phyloP scores from a whole-genome alignment of 2,888 invertebrate species.

The Sipha maydis region DNA sequence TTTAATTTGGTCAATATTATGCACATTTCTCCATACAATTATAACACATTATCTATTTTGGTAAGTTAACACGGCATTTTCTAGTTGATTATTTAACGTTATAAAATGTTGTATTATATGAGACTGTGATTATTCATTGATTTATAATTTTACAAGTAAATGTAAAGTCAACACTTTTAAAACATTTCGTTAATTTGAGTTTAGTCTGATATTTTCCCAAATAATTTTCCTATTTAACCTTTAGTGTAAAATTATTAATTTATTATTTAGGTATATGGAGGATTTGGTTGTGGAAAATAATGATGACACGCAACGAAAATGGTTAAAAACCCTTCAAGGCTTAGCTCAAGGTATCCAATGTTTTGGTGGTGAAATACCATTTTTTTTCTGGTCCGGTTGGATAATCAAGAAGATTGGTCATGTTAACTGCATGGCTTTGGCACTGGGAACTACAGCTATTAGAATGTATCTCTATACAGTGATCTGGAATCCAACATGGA shows the following conservation, averaged over 20 bases:
- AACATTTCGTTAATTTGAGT: too few relatives aligned
- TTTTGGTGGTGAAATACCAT: constrained; percentile 86
- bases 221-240: too few relatives aligned
- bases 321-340: constrained; percentile 79
- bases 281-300: constrained; percentile 67
- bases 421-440: constrained; percentile 83
- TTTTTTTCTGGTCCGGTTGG: constrained; percentile 80
- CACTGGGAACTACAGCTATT: constrained; percentile 81
- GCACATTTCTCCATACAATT: constrained; percentile 18
- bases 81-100: too few relatives aligned
- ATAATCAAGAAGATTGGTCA: constrained; percentile 84
- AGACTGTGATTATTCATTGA: too few relatives aligned
- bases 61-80: not conserved
- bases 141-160: too few relatives aligned
- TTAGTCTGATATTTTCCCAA: too few relatives aligned
- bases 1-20: constrained; percentile 6
- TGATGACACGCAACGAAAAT: constrained; percentile 67
- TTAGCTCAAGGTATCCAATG: constrained; percentile 82
- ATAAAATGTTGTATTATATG: too few relatives aligned
- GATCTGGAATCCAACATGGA: constrained; percentile 83
- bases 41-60: constrained; percentile 49
- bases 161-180: too few relatives aligned
- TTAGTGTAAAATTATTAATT: not conserved
- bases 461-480: constrained; percentile 87
- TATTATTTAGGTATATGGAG: constrained; percentile 74